Evolutionary conservation across 2,888 invertebrate species (phyloP).

Genomic region (Epiblema foenella): DNA sequence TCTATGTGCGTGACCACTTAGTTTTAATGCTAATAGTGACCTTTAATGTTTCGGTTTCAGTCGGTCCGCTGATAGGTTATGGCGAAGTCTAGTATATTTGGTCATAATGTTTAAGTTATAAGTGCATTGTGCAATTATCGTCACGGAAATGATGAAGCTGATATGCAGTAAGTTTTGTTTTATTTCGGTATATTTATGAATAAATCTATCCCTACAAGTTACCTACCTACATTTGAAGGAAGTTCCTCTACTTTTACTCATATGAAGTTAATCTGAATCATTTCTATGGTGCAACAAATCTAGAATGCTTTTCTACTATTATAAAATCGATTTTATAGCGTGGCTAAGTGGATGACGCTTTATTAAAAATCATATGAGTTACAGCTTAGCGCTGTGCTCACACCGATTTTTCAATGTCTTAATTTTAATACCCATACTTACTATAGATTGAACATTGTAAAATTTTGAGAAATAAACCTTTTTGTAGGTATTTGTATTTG

Average conservation of each 20-base stretch:
- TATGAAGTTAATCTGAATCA: not conserved
- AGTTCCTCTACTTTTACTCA: no score
- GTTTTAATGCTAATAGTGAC: constrained; percentile 52
- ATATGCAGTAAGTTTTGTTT: constrained; percentile 24
- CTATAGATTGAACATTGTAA: no score
- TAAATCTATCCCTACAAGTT: no score
- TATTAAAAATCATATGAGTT: not conserved
- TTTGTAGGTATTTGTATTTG: no score
- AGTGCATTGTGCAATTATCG: constrained; percentile 11
- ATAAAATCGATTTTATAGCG: not conserved
- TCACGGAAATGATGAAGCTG: constrained; percentile 7
- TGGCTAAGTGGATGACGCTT: not conserved
- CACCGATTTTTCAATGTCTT: no score
- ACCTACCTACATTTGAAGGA: no score
- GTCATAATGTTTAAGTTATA: not conserved
- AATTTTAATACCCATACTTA: no score
- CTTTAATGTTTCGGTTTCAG: constrained; percentile 31
- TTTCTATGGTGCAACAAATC: not conserved
- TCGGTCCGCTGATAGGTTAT: constrained; percentile 30
- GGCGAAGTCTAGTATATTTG: constrained; percentile 18
- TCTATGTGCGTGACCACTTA: constrained; percentile 46
- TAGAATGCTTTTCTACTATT: no score
- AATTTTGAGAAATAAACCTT: no score
- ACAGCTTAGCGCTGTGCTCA: no score
- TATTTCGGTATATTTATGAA: not conserved